Evolutionary conservation across 92 coral and sea anemone genomes (phyloP).

Genomic region (Bergia puertoricense): DNA sequence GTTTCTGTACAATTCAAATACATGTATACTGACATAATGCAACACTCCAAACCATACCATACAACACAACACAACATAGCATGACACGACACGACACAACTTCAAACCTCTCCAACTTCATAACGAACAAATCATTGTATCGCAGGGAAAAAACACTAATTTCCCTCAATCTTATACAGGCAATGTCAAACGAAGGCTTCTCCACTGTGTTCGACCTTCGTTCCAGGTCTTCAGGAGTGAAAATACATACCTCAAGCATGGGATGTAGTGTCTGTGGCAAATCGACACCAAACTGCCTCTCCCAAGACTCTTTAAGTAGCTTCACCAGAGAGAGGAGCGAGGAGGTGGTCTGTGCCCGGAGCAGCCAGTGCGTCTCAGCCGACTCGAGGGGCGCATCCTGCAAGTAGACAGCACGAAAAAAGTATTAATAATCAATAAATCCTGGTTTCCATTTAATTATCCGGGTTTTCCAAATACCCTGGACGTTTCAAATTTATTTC

Average conservation of each 20-base stretch:
- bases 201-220: background rate
- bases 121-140: background rate
- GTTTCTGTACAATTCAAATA: no score
- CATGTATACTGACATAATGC: no score
- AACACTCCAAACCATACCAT: background rate
- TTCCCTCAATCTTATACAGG: no score
- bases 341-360: slow-evolving; percentile 72
- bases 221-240: background rate
- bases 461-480: no score
- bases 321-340: slow-evolving; percentile 75
- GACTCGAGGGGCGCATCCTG: slow-evolving; percentile 77
- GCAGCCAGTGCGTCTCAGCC: slow-evolving; percentile 80
- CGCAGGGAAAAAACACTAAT: background rate
- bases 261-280: slow-evolving; percentile 72
- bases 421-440: no score
- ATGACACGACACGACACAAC: background rate
- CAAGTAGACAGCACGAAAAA: no score
- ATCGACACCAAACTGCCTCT: slow-evolving; percentile 84
- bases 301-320: slow-evolving; percentile 88
- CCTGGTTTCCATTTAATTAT: no score
- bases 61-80: background rate
- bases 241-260: slow-evolving; percentile 49
- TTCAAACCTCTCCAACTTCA: background rate
- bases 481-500: no score
- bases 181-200: background rate